Base-by-base conservation (phyloP, 2,797 vertebrate genomes). In the Periophthalmus magnuspinnatus region DNA sequence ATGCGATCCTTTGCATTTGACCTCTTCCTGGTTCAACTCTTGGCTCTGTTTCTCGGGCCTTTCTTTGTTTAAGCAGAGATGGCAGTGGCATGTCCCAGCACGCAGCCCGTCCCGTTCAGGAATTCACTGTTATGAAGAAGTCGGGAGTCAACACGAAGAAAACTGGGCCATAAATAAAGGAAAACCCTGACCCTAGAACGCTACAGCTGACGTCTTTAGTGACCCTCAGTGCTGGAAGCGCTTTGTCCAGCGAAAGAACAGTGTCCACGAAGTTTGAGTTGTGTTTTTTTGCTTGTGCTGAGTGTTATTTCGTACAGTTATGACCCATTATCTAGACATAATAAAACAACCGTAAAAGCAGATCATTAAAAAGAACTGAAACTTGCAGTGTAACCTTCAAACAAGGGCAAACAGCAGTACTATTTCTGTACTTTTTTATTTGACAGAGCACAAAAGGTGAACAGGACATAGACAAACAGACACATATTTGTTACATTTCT, bases 101-200 rank as follows among this genome's bases (percentile, higher is more conserved):
- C 81, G 91, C 70, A 84, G 86, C 83, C 85, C 77, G 88, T 85
- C 83, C 84, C 86, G 74, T 66, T 17, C 81, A 87, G 86, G 90
- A 90, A 91, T 92, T 90, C 82, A 81, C 81, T 64, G 77, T 67
- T 71, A 76, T 68, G 68, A 9, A 76, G 67, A 65, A 74, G 66
- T 72, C 74, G 71, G 71, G 80, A 80, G 75, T 66, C 58, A 76
- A 72, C 32, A 55, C 79, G 70, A 67, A 61, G 68, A 63, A 19
- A 61, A 38, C 34, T 17, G 19, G 56, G 3, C 9, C 36, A 66
- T 64, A 78, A 54, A 36, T 19, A 66, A 34, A 65, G 22, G 41
- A 60, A 70, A 66, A 47, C 61, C 36, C 69, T 54, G 41, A 76
- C 70, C 41, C 41, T 67, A 5, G 16, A 7, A 9, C 7, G 64